Evolutionary conservation across 2,113 vertebrate species (phyloP).

Genomic region (Grantiella picta): DNA sequence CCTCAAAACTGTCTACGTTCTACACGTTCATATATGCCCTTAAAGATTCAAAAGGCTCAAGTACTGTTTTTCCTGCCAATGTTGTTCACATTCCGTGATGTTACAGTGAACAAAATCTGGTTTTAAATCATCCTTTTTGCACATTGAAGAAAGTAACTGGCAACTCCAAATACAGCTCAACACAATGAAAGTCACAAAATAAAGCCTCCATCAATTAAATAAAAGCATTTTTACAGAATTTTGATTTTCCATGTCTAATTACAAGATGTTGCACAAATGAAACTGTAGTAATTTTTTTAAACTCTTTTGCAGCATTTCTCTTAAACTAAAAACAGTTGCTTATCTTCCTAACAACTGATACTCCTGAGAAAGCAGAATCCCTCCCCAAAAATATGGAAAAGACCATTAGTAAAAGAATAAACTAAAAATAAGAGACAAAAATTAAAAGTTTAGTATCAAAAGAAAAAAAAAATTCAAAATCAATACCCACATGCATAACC

Average conservation of each 20-base stretch:
- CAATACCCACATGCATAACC: not conserved
- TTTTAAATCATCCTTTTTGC: not conserved
- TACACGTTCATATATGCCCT: not conserved
- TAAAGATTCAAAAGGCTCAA: not conserved
- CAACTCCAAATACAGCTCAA: not conserved
- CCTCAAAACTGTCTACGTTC: not conserved
- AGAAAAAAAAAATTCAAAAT: not conserved
- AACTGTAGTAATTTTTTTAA: not conserved
- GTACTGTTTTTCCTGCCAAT: not conserved
- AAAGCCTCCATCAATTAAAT: not conserved
- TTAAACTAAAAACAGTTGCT: not conserved
- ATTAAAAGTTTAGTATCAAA: not conserved
- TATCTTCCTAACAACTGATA: not conserved
- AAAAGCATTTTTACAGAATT: not conserved
- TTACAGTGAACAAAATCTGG: not conserved
- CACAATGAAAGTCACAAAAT: not conserved
- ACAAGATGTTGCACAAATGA: not conserved
- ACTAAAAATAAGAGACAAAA: not conserved
- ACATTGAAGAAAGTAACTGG: not conserved
- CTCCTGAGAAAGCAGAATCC: not conserved
- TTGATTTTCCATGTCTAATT: not conserved
- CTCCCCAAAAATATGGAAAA: not conserved
- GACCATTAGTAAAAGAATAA: not conserved
- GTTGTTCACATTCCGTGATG: not conserved
- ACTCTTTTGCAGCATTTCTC: not conserved